phyloP scores from a whole-genome alignment of 2,888 invertebrate species.

The Biston stratarius region DNA sequence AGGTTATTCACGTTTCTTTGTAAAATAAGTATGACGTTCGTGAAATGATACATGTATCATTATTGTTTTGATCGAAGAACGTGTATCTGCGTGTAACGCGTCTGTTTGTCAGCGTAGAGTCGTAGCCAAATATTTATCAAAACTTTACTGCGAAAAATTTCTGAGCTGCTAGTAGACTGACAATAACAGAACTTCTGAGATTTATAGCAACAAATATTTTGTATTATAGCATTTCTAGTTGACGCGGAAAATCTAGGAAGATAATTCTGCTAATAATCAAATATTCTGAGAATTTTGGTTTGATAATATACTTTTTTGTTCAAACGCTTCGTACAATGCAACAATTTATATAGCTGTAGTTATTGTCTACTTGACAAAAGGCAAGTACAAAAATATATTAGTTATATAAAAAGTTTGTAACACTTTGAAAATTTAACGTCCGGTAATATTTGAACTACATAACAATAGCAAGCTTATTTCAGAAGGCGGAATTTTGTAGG shows the following conservation, averaged over 20 bases:
- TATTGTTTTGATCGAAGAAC: constrained; percentile 10
- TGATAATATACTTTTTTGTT: no score
- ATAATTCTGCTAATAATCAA: no score
- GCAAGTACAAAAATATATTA: no score
- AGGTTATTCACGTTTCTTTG: neutral
- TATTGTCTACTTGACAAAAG: no score
- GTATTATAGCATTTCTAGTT: neutral
- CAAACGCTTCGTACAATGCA: no score
- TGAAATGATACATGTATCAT: constrained; percentile 8
- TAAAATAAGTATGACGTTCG: constrained; percentile 10
- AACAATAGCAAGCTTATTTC: no score
- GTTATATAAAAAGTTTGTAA: no score
- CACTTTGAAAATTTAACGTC: no score
- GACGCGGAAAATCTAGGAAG: neutral
- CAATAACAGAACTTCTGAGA: constrained; percentile 4
- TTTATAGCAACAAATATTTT: constrained; percentile 3
- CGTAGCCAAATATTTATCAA: constrained; percentile 4
- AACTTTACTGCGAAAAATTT: constrained; percentile 3
- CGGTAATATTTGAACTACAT: no score
- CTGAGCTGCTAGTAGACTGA: neutral
- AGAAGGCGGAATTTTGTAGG: no score
- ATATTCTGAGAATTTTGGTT: no score
- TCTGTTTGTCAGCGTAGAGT: constrained; percentile 9
- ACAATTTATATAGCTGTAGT: no score
- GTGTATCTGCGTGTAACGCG: neutral